These are phyloP conservation scores for Mallateleia sp. DNA, from an alignment of 2,888 invertebrate species.

Conservation along the genomic window DNA sequence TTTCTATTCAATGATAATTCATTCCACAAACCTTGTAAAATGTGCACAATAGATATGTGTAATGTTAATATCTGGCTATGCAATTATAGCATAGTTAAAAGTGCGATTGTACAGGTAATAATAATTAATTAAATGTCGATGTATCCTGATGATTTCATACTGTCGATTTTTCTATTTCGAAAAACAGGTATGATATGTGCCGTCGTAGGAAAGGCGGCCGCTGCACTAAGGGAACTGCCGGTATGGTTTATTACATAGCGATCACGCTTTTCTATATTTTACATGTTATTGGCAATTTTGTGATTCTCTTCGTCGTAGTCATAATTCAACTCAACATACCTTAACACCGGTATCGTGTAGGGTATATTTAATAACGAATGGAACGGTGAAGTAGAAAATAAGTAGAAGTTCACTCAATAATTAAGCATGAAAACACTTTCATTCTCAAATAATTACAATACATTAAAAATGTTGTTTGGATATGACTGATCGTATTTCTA, in stretches of 20 bases:
- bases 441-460: conserved; percentile 47
- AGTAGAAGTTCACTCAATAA: conserved; percentile 39
- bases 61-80: conserved; percentile 59
- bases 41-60: conserved; percentile 43
- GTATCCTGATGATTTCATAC: conserved; percentile 86
- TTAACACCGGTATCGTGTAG: conserved; percentile 35
- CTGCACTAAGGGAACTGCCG: conserved; percentile 99
- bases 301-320: conserved; percentile 50
- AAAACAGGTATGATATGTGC: conserved; percentile 99
- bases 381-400: conserved; percentile 28
- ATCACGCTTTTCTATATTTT: conserved; percentile 84
- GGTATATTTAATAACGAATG: conserved; percentile 23
- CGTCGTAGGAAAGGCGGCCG: conserved; percentile 98
- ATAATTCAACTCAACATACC: conserved; percentile 42
- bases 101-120: conserved; percentile 72
- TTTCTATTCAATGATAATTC: conserved; percentile 27
- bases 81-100: conserved; percentile 66
- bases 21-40: conserved; percentile 51
- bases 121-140: conserved; percentile 66
- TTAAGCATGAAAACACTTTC: conserved; percentile 41
- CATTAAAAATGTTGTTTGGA: not conserved
- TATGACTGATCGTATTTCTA: not conserved
- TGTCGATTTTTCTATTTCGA: conserved; percentile 88
- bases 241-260: conserved; percentile 92
- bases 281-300: conserved; percentile 69